Percentiles rank a stretch among this genome's conserved stretches.
Conservation (phyloP, 1,140 invertebrate genomes). For the Papilio dardanus region DNA sequence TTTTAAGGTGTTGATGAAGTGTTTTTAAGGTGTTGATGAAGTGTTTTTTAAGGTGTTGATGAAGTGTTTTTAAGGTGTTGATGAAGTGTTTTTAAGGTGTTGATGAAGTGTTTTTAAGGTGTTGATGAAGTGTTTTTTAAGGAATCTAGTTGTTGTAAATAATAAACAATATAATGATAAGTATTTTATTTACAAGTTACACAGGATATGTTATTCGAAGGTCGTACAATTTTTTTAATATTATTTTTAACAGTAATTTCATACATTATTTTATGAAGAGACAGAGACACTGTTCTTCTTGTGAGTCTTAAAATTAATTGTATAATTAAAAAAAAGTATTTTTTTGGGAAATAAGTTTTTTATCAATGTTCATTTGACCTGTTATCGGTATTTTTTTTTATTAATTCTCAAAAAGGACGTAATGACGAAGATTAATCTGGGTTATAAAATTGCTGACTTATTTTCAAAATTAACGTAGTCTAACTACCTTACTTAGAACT, state of each 20-base stretch:
- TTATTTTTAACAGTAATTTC: slow-evolving; percentile 24
- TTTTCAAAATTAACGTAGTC: neutral
- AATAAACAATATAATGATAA: slow-evolving; percentile 5
- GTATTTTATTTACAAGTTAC: slow-evolving; percentile 52
- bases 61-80: no score
- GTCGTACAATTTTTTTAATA: neutral
- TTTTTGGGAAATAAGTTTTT: neutral
- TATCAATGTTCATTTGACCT: no score
- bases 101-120: no score
- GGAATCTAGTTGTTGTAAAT: neutral
- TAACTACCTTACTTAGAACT: slow-evolving; percentile 18
- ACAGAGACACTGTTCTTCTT: no score
- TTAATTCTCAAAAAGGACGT: no score
- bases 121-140: no score
- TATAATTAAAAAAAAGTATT: neutral
- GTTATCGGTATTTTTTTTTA: no score
- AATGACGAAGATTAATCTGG: no score
- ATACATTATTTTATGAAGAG: neutral
- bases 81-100: no score
- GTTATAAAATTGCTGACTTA: neutral
- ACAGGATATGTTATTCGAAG: slow-evolving; percentile 50
- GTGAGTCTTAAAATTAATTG: neutral
- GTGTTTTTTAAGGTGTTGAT: no score
- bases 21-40: no score
- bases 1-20: no score